phyloP scores from a whole-genome alignment of 2,888 invertebrate genomes.

The Deilephila porcellus region DNA sequence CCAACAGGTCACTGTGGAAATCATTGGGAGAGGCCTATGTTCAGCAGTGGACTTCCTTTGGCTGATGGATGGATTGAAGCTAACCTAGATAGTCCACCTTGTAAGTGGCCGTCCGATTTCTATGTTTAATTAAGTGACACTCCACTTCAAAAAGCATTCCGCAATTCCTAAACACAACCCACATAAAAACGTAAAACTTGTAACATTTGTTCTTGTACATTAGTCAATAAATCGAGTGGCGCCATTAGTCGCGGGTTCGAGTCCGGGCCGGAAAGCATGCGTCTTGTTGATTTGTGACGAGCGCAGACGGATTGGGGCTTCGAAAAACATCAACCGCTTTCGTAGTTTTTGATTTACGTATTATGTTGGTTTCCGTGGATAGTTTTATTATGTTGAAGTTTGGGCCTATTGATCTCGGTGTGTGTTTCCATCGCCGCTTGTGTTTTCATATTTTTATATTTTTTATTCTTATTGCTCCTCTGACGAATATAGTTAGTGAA shows the following conservation, averaged over 20 bases:
- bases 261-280: constrained; percentile 75
- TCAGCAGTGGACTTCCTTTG: no score
- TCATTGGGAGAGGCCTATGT: no score
- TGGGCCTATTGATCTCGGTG: not conserved
- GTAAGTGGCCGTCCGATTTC: no score
- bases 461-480: not conserved
- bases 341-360: constrained; percentile 23
- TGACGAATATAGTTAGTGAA: no score
- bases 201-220: constrained; percentile 12
- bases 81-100: no score
- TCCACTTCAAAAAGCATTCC: not conserved
- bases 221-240: constrained; percentile 71
- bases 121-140: not conserved
- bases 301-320: constrained; percentile 67
- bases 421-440: not conserved
- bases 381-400: constrained; percentile 41
- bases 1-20: no score
- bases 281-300: constrained; percentile 82
- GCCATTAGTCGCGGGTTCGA: constrained; percentile 70
- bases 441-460: not conserved
- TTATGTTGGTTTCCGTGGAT: constrained; percentile 38
- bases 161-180: not conserved
- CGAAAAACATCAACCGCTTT: constrained; percentile 39
- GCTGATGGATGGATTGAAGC: no score
- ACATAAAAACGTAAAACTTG: not conserved